Base-by-base conservation (phyloP, 1,140 invertebrate species). In the Lucilia sericata region DNA sequence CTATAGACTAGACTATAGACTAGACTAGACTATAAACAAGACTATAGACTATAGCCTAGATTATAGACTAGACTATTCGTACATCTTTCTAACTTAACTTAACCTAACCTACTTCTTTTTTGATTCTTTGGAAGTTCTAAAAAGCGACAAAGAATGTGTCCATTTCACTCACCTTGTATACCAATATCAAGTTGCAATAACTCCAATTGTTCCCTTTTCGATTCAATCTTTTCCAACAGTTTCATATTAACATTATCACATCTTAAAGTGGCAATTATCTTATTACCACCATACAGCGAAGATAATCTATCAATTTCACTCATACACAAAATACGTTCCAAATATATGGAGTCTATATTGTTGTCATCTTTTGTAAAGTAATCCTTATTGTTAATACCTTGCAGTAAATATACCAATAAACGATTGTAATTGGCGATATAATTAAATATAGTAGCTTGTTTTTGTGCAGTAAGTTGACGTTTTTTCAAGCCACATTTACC, bases 341-440 rank as follows among this genome's bases (percentile, higher is more conserved):
- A 84, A 82, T 86, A 85, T 4, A 17, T 49, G 0, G 82, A 51
- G 85, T 87, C 84, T 13, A 85, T 82, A 36, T 80, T 80, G n/a
- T 51, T 85, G 86, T 91, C 85, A 21, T 21, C 76, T 17, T 10
- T 49, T 87, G 89, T 85, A 87, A 88, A 82, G 85, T 89, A 84
- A 84, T 89, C 84, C 14, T 86, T 88, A 84, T 14, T 85, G 49
- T 83, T 93, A 91, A 83, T 84, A 60, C 91, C 91, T 84, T 92
- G 91, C 21, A 94, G 86, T 5, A 94, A 88, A 85, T 93, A 92
- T 2, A 93, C 93, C 25, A 94, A 84, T 2, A 94, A 81, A 92
- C 92, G 92, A 85, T 94, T 94, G 81, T 93, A 91, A 51, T 91
- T 91, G 80, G 92, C 90, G 7, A 94, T 91, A 83, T 94, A 94